These are phyloP conservation scores for Drosophila arawakana DNA, from an alignment of 1,140 invertebrate genomes.

Conservation along the genomic window DNA sequence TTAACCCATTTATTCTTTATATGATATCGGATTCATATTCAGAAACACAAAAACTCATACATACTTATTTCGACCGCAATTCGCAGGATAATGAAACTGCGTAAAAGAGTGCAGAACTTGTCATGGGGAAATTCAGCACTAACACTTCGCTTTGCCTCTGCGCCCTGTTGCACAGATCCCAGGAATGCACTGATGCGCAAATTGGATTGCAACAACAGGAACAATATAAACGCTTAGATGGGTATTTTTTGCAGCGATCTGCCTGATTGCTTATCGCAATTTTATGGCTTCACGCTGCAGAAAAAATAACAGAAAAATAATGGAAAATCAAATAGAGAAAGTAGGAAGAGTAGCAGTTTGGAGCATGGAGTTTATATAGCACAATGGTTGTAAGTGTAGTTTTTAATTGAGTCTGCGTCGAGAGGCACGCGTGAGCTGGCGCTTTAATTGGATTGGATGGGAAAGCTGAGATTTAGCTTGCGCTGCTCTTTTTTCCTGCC, in stretches of 20 bases:
- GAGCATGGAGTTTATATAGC: conserved; percentile 10
- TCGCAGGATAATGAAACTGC: background rate
- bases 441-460: conserved; percentile 48
- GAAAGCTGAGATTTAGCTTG: conserved; percentile 21
- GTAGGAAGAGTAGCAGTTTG: background rate
- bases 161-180: background rate
- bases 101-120: conserved; percentile 16
- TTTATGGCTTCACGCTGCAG: conserved; percentile 46
- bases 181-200: conserved; percentile 50
- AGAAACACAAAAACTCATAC: background rate
- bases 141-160: background rate
- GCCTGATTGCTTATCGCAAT: conserved; percentile 48
- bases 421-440: conserved; percentile 27
- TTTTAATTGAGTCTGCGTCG: conserved; percentile 52
- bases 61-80: background rate
- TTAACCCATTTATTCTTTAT: background rate
- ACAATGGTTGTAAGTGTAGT: conserved; percentile 26
- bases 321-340: conserved; percentile 13
- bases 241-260: conserved; percentile 29
- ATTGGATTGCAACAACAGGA: conserved; percentile 54
- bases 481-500: background rate
- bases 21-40: background rate
- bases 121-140: background rate
- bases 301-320: background rate
- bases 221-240: conserved; percentile 30